phyloP scores from a whole-genome alignment of 2,797 vertebrate genomes.

The Perodicticus potto region DNA sequence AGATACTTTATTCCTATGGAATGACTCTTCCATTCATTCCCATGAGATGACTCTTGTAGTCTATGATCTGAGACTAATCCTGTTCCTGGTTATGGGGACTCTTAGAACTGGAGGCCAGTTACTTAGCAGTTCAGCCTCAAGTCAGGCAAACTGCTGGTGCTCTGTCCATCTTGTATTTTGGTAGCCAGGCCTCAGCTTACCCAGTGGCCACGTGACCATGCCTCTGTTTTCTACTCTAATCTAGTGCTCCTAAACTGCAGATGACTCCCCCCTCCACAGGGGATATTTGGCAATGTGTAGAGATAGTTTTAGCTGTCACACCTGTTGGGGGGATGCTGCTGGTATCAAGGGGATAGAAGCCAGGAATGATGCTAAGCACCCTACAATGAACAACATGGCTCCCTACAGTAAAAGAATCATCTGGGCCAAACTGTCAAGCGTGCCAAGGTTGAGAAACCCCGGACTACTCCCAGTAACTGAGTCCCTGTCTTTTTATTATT shows the following conservation, averaged over 20 bases:
- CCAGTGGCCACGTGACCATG: background rate
- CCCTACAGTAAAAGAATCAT: background rate
- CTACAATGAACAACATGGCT: background rate
- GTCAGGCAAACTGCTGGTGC: background rate
- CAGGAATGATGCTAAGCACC: background rate
- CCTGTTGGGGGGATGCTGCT: background rate
- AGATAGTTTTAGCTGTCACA: background rate
- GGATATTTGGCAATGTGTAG: background rate
- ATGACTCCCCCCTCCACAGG: background rate
- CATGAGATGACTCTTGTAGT: background rate
- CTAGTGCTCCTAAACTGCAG: background rate
- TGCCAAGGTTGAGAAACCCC: background rate
- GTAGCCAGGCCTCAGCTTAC: background rate
- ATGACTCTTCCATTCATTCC: background rate
- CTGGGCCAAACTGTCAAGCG: background rate
- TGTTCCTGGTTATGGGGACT: background rate
- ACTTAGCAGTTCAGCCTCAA: constrained; percentile 17
- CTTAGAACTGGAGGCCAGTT: constrained; percentile 1
- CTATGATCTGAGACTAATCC: background rate
- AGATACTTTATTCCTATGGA: background rate
- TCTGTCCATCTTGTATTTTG: constrained; percentile 31
- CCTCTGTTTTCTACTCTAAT: background rate
- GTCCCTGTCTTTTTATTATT: background rate
- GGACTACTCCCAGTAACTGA: constrained; percentile 6
- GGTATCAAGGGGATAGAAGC: background rate